Evolutionary conservation across 2,113 vertebrate genomes (phyloP).

Genomic region (Condylura cristata): DNA sequence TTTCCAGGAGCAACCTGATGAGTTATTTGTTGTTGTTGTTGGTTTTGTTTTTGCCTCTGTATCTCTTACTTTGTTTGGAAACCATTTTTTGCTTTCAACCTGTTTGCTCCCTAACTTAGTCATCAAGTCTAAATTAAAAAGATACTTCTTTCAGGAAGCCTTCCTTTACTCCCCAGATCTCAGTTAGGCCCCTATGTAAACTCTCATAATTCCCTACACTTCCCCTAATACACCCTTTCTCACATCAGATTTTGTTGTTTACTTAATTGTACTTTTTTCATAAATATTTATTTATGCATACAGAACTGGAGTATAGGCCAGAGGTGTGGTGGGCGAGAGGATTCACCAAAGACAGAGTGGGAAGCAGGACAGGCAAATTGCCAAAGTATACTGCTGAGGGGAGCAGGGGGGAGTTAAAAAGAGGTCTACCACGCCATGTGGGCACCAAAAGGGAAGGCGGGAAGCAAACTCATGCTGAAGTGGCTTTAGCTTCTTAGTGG

Average conservation of each 20-base stretch:
- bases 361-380: no score
- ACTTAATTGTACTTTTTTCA: neutral
- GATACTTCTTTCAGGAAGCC: neutral
- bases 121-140: neutral
- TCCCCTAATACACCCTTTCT: neutral
- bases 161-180: neutral
- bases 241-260: neutral
- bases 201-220: neutral
- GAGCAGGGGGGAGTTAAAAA: no score
- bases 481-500: no score
- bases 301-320: no score
- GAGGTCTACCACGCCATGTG: no score
- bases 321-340: no score
- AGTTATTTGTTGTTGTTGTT: neutral
- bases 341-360: no score
- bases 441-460: no score
- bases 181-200: neutral
- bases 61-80: neutral
- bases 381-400: no score
- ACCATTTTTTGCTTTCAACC: neutral
- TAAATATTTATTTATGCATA: no score
- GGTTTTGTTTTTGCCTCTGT: neutral
- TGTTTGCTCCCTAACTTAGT: neutral
- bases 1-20: neutral
- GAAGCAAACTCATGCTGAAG: no score